Base-by-base conservation (phyloP, 2,888 invertebrate genomes). In the Caenorhabditis plicata region DNA sequence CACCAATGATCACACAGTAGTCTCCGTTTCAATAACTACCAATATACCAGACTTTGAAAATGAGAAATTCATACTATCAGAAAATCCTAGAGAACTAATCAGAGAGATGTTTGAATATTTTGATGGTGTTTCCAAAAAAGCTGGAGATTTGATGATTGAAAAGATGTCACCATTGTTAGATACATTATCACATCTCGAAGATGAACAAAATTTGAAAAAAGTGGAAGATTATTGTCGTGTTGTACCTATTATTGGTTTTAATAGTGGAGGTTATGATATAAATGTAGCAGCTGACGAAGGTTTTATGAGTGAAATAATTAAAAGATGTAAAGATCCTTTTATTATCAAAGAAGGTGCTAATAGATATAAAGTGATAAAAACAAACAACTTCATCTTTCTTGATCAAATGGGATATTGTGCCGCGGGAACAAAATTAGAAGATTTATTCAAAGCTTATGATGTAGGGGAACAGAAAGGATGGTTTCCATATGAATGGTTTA, bases 401-500 rank as follows among this genome's bases (percentile, higher is more conserved):
- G 54, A 54, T 54, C 54, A 54, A 48, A 48, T 54, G 54, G 42
- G 42, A 15, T 54, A 54, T 35, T 33, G 35, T 39, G 41, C 54
- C 36, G 47, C 54, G 20, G 54, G 47, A 23, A 54, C 54, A 19
- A 48, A 15, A 25, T 23, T 54, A 42, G 47, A 54, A 29, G 26
- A 48, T 25, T 54, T 54, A 20, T 33, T 54, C 46, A 47, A 54
- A 48, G 54, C 54, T 26, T 54, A 54, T 48, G 54, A 54, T 54
- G 54, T 48, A 25, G 32, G 32, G 26, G 54, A 48, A 48, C 54
- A 54, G 35, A 53, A 53, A 41, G 47, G 53, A 1, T 53, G 53
- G 53, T 53, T 53, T 41, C 53, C 53, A 35, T 47, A 54, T 47
- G 47, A 54, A 47, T 48, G 47, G 54, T 53, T 53, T 41, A 47